These are phyloP conservation scores for Mystacides longicornis DNA, from an alignment of 2,888 invertebrate genomes.

Conservation along the genomic window DNA sequence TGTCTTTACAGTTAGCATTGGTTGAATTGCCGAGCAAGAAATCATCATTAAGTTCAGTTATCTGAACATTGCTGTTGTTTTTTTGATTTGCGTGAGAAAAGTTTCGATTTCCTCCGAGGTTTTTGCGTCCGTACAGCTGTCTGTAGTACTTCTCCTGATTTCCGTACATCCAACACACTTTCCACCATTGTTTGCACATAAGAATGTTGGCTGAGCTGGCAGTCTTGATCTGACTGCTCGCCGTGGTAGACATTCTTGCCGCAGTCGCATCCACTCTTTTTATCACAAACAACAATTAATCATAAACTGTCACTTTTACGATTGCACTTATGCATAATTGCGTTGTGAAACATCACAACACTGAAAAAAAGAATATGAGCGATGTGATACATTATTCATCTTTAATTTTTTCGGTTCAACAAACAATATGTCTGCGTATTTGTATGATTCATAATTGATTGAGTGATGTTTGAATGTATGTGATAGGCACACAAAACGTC, in stretches of 20 bases:
- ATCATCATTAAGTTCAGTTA: constrained; percentile 46
- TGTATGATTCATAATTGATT: no score
- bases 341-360: no score
- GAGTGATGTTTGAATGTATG: no score
- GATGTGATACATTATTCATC: no score
- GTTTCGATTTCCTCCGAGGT: constrained; percentile 35
- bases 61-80: constrained; percentile 44
- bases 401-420: no score
- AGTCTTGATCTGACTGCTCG: constrained; percentile 45
- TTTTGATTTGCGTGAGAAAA: constrained; percentile 38
- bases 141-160: constrained; percentile 80
- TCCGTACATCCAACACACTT: constrained; percentile 81
- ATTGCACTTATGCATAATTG: no score
- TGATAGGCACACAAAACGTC: no score
- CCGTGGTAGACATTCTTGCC: constrained; percentile 44
- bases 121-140: constrained; percentile 64
- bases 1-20: constrained; percentile 8
- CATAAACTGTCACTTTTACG: background rate
- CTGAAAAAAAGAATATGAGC: no score
- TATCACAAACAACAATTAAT: background rate
- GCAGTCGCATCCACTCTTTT: background rate
- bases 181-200: constrained; percentile 86
- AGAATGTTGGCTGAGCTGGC: constrained; percentile 63
- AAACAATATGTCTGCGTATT: no score
- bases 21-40: constrained; percentile 34